phyloP scores from a whole-genome alignment of 2,888 invertebrate genomes.

The Tachystola acroxantha region DNA sequence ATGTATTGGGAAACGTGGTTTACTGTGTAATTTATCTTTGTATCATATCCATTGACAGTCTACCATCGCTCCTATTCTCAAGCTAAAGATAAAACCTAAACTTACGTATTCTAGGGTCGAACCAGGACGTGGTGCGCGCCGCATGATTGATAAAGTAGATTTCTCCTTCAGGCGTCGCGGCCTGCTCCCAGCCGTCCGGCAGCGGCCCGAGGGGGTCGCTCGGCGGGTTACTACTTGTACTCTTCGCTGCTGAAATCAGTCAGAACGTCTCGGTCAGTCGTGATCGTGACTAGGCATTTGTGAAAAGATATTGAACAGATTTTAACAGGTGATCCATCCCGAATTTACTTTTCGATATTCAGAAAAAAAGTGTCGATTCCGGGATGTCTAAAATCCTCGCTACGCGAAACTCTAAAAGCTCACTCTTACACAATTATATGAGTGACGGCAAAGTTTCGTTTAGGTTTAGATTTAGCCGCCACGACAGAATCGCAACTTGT shows the following conservation, averaged over 20 bases:
- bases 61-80: no score
- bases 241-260: slow-evolving; percentile 76
- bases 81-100: no score
- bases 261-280: slow-evolving; percentile 29
- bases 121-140: slow-evolving; percentile 97
- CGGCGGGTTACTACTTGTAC: slow-evolving; percentile 71
- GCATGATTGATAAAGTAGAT: slow-evolving; percentile 95
- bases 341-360: background rate
- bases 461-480: no score
- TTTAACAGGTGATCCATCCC: background rate
- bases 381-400: no score
- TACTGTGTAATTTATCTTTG: no score
- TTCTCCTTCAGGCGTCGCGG: slow-evolving; percentile 90
- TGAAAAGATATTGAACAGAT: no score
- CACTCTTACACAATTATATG: no score
- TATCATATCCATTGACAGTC: no score
- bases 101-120: slow-evolving; percentile 98
- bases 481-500: no score
- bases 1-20: no score
- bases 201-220: slow-evolving; percentile 84
- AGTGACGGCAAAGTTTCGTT: no score
- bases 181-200: slow-evolving; percentile 94
- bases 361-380: background rate
- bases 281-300: background rate
- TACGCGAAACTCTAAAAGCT: no score